phyloP scores from a whole-genome alignment of 2,113 vertebrate species.

The Fukomys damarensis region DNA sequence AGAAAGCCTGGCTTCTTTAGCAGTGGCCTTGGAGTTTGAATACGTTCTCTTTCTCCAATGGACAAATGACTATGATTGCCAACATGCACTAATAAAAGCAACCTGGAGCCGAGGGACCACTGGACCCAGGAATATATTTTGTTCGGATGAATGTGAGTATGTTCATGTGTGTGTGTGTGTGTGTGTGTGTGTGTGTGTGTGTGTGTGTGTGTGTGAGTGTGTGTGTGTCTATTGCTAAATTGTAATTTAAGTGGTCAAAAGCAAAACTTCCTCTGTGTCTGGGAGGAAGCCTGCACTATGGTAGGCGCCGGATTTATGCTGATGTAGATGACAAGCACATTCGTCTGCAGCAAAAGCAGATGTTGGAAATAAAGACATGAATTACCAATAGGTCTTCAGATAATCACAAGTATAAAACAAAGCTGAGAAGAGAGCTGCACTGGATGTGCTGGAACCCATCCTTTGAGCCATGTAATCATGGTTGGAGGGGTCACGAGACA shows the following conservation, averaged over 20 bases:
- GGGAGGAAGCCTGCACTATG: neutral
- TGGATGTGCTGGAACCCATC: neutral
- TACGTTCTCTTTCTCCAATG: neutral
- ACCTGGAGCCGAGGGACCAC: neutral
- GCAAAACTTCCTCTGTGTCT: neutral
- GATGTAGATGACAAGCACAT: neutral
- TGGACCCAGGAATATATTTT: neutral
- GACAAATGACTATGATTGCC: neutral
- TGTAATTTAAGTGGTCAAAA: neutral
- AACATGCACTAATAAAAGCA: neutral
- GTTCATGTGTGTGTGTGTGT: neutral
- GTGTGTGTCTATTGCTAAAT: neutral
- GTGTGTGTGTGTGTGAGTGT: neutral
- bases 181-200: neutral
- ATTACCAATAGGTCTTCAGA: neutral
- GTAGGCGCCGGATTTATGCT: neutral
- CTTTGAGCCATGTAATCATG: neutral
- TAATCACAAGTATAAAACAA: neutral
- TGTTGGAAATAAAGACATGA: neutral
- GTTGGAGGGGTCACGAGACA: neutral
- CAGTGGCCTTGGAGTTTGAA: neutral
- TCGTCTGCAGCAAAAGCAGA: neutral
- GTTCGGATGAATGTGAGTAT: neutral
- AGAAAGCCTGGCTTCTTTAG: neutral
- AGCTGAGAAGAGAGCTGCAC: neutral